Base-by-base conservation (phyloP, 2,797 vertebrate species). In the Typhlichthys eigenmanni region DNA sequence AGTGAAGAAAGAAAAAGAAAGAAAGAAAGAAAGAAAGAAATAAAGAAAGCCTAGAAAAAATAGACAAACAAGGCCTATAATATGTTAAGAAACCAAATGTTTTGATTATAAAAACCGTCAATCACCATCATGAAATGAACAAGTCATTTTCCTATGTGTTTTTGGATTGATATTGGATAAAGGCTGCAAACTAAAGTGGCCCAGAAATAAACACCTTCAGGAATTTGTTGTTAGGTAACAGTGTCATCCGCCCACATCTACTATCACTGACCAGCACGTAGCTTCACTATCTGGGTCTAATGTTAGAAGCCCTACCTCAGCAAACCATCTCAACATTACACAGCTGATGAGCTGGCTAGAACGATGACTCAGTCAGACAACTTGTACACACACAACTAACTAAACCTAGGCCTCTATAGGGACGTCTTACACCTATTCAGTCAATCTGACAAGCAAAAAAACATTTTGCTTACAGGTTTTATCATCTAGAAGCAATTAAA, bases 271-370 rank as follows among this genome's bases (percentile, higher is more conserved):
- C 66, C 17, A 45, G 69, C 65, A 68, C 49, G 9, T 38, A 38
- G 38, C 38, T 9, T 38, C 38, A 38, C 4, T 2, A 71, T 83
- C 87, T 24, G 24, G 24, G 3, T 24, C 24, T 89, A 89, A 89
- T 88, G 84, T 76, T 87, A 89, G 89, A 89, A 86, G 71, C 80
- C 74, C 72, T 53, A 67, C 83, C 81, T 87, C 84, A 89, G 87
- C 88, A 84, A 72, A 65, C 72, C 66, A 68, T 72, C 78, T 87
- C 76, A 82, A 81, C 81, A 85, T 81, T 60, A 59, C 67, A 76
- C 59, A 76, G 77, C 55, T 81, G 67, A 48, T 45, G 43, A 62
- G 45, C 4, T 8, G 80, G 75, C 57, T 61, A 61, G 55, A 69
- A 74, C 71, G 56, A 75, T 77, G 78, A 80, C 67, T 81, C 66